A percentile compares a stretch with the other conserved stretches of the same genome.
phyloP scores from a whole-genome alignment of 2,888 invertebrate genomes.

The Phalera bucephala region DNA sequence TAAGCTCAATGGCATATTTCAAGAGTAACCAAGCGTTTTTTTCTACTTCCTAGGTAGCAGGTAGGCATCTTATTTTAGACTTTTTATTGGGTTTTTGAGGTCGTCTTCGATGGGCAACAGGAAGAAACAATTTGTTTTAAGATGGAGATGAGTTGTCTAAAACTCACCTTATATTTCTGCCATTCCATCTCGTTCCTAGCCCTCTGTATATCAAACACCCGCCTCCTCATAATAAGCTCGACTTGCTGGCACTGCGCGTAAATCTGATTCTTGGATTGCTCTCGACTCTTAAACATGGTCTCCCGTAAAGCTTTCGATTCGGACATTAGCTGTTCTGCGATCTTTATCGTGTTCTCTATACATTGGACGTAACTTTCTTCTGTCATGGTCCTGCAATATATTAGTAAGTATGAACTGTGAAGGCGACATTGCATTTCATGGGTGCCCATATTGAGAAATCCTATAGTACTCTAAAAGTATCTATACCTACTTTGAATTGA shows the following conservation, averaged over 20 bases:
- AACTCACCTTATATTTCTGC: conserved; percentile 86
- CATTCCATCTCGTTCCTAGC: conserved; percentile 95
- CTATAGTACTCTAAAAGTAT: too few relatives aligned
- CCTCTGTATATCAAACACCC: conserved; percentile 93
- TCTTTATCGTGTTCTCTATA: conserved; percentile 88
- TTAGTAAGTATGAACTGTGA: neutral
- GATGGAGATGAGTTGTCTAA: too few relatives aligned
- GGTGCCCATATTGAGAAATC: too few relatives aligned
- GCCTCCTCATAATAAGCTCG: conserved; percentile 91
- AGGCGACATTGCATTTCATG: too few relatives aligned
- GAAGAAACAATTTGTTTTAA: too few relatives aligned
- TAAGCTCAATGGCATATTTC: too few relatives aligned
- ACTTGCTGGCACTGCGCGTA: conserved; percentile 91
- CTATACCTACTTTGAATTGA: too few relatives aligned
- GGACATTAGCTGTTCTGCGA: conserved; percentile 91
- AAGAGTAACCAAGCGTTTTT: too few relatives aligned
- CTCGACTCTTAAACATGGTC: conserved; percentile 89
- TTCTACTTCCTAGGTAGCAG: too few relatives aligned
- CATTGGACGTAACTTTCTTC: conserved; percentile 93
- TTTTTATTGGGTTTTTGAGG: too few relatives aligned
- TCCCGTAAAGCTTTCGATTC: conserved; percentile 91
- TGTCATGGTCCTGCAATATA: conserved; percentile 83
- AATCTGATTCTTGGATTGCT: conserved; percentile 91
- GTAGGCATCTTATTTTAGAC: too few relatives aligned
- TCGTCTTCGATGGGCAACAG: too few relatives aligned